A percentile compares a stretch with the other conserved stretches of the same genome.
Conservation (phyloP, 2,888 invertebrate genomes). For the Campaea margaritaria region DNA sequence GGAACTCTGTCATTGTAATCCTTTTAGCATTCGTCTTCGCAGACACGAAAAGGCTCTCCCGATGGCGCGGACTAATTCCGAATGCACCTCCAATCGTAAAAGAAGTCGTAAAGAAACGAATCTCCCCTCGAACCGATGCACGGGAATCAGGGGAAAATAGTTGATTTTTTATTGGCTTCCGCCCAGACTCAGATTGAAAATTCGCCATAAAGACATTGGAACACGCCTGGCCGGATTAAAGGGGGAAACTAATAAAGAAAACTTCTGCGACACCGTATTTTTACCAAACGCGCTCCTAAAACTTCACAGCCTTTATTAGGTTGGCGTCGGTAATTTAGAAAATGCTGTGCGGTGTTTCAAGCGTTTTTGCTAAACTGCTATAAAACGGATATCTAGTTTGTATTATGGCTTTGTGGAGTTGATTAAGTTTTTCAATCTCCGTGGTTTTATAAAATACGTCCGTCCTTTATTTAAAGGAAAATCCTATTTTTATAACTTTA, state of each 20-base stretch:
- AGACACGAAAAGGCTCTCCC: constrained; percentile 82
- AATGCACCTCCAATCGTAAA: constrained; percentile 85
- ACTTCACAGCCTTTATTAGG: constrained; percentile 78
- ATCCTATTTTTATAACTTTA: constrained; percentile 50
- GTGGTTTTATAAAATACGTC: constrained; percentile 44
- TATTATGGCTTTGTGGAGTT: constrained; percentile 57
- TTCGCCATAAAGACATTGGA: constrained; percentile 85
- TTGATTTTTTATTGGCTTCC: constrained; percentile 85
- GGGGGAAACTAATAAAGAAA: constrained; percentile 85
- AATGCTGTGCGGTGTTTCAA: constrained; percentile 63
- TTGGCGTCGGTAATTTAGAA: constrained; percentile 71
- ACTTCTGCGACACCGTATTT: constrained; percentile 85
- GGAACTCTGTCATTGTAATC: constrained; percentile 74
- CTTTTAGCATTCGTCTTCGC: constrained; percentile 79
- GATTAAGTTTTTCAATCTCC: constrained; percentile 65
- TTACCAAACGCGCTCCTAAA: constrained; percentile 79
- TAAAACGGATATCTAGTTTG: constrained; percentile 61
- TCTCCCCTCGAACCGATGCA: constrained; percentile 80
- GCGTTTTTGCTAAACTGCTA: constrained; percentile 57
- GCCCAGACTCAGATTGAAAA: constrained; percentile 84
- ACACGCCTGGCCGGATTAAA: constrained; percentile 83
- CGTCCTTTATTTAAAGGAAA: constrained; percentile 25
- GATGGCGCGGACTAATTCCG: constrained; percentile 79
- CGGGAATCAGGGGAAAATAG: constrained; percentile 82
- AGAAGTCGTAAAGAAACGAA: constrained; percentile 83